These are phyloP conservation scores for Dolichopus griseipennis DNA, from an alignment of 2,888 invertebrate genomes.

Conservation along the genomic window DNA sequence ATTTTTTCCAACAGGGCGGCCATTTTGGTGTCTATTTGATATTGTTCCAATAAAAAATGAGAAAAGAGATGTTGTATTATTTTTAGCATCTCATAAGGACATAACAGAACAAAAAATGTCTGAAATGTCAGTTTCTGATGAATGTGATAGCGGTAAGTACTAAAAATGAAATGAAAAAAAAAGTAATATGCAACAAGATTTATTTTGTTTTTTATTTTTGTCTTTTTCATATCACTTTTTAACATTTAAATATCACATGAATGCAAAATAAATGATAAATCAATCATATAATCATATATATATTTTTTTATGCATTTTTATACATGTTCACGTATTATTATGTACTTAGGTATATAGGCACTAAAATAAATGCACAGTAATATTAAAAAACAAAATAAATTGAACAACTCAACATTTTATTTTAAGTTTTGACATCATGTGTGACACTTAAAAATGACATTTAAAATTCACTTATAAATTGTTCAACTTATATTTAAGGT, in stretches of 20 bases:
- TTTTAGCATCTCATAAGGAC: constrained; percentile 93
- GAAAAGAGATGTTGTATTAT: constrained; percentile 91
- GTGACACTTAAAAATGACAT: too few relatives aligned
- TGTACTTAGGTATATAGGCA: too few relatives aligned
- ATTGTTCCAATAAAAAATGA: constrained; percentile 98
- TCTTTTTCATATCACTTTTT: neutral
- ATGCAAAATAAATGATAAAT: neutral
- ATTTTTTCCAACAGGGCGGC: constrained; percentile 55
- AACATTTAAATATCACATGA: neutral
- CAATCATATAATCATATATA: too few relatives aligned
- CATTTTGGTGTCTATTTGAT: constrained; percentile 93
- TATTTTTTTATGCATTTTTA: too few relatives aligned
- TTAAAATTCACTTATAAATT: too few relatives aligned
- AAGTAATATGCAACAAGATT: neutral
- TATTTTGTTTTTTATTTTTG: neutral
- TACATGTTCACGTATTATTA: too few relatives aligned
- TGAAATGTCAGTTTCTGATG: constrained; percentile 74
- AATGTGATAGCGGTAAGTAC: constrained; percentile 77
- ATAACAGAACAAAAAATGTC: constrained; percentile 87
- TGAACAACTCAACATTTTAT: too few relatives aligned
- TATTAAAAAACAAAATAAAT: too few relatives aligned
- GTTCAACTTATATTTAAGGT: too few relatives aligned
- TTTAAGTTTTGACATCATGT: too few relatives aligned
- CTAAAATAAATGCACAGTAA: too few relatives aligned
- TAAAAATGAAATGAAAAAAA: constrained; percentile 10